Base-by-base conservation (phyloP, 2,113 vertebrate species). In the Gobius niger region DNA sequence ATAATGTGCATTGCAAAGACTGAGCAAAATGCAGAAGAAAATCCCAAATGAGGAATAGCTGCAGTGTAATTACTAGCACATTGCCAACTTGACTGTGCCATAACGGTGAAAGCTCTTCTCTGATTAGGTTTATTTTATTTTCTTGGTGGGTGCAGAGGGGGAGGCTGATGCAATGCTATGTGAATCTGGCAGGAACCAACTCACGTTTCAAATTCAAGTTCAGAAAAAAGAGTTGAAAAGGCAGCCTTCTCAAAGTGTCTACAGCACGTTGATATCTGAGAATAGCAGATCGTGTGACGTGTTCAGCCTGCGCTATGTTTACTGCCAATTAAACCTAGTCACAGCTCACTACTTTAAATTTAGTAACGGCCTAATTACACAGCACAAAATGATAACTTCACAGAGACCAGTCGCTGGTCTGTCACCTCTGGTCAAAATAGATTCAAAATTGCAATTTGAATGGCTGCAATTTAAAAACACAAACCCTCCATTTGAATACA, bases 351-450 rank as follows among this genome's bases (percentile, higher is more conserved):
- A 34, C 70, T 68, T 78, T 83, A 82, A 83, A 78, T 86, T 82
- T 82, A 89, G 83, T 24, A 75, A 13, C 59, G 67, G 64, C 53
- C 79, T 86, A 86, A 88, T 88, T 86, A 85, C 77, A 89, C 52
- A 34, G 68, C 77, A 79, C 68, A 53, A 64, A 71, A 68, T 62
- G 76, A 24, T 53, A 74, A 88, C 68, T 82, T 79, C 77, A 72
- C 59, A 34, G 60, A n/a, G 53, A 79, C 70, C 75, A 77, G 71
- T 70, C 41, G 54, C 46, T 18, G 8, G 3, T 7, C 49, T 62
- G 41, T 47, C 16, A 18, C 50, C 50, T 52, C n/a, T 18, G n/a
- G 10, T 51, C 49, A 51, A 15, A 51, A 51, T 15, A 12, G 47
- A 47, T 47, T 0, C 47, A 47, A 47, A 47, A 10, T 47, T 4